Evolutionary conservation across 2,888 invertebrate species (phyloP).

Genomic region (Eulithis testata): DNA sequence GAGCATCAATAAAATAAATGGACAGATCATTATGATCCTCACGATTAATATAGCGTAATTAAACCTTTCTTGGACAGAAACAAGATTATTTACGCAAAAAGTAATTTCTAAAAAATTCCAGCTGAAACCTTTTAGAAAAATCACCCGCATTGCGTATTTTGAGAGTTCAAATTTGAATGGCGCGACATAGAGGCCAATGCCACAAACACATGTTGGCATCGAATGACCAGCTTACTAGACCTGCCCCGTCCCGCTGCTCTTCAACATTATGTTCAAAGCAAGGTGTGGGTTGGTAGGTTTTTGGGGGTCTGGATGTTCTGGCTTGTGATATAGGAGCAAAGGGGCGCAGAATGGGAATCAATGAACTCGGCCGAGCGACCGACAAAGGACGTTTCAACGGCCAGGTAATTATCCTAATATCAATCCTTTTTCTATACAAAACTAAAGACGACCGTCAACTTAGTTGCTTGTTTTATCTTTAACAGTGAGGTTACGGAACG

Average conservation of each 20-base stretch:
- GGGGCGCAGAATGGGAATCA: conserved; percentile 80
- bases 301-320: conserved; percentile 54
- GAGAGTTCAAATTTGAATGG: conserved; percentile 58
- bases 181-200: conserved; percentile 67
- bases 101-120: conserved; percentile 58
- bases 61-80: conserved; percentile 42
- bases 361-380: conserved; percentile 80
- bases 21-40: conserved; percentile 21
- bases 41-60: conserved; percentile 36
- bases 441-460: conserved; percentile 41
- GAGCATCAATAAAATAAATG: conserved; percentile 8
- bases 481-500: conserved; percentile 8
- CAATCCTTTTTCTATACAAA: conserved; percentile 66
- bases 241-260: conserved; percentile 52
- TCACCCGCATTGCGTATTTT: conserved; percentile 36
- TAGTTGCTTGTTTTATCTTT: conserved; percentile 29
- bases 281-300: conserved; percentile 35
- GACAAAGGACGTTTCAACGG: conserved; percentile 80
- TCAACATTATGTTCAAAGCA: conserved; percentile 34
- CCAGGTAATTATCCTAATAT: conserved; percentile 83
- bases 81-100: conserved; percentile 51
- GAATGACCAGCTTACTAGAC: conserved; percentile 56
- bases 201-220: conserved; percentile 78
- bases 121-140: conserved; percentile 33
- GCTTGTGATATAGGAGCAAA: conserved; percentile 66